Base-by-base conservation (phyloP, 1,140 invertebrate species). In the Calliphora vicina region DNA sequence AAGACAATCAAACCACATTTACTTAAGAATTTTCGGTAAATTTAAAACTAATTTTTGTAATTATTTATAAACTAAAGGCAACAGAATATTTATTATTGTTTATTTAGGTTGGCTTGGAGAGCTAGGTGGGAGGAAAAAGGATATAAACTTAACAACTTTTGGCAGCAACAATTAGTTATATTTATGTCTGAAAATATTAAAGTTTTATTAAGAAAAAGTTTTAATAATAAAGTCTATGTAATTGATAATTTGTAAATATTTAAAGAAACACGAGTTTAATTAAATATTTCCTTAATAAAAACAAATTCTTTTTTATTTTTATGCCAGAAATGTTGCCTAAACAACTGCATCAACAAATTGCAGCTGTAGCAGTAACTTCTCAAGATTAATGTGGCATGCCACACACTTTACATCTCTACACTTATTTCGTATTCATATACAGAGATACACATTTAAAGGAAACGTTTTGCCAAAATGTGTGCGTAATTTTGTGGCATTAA, bases 1-100 rank as follows among this genome's bases (percentile, higher is more conserved):
- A 74, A 76, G 27, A 76, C 13, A 74, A 35, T 35, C 35, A 35
- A 35, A 35, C 13, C 27, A 74, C 72, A 74, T 74, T 74, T 74
- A 74, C 72, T 35, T 74, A n/a, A 17, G 15, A 15, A 74, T 78
- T 78, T 78, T 78, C 20, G 20, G 74, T 43, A 78, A 45, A 78
- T 78, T 78, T 78, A 45, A 78, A 78, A 43, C 74, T 78, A 78
- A 45, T 78, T 78, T 78, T 13, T 43, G 20, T 45, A 50, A 50
- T 50, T 25, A 67, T 23, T 67, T 67, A 67, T 67, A 67, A 67
- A 67, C n/a, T 25, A 10, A n/a, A 50, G 35, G 10, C 35, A 35
- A 35, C 73, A 43, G 42, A 78, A 43, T 43, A 43, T 43, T 42
- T 50, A 50, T 78, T 45, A 43, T 43, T 78, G 74, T 78, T 78